Conservation (phyloP, 1,140 invertebrate genomes). For the Aphaenogaster ashmeadi region DNA sequence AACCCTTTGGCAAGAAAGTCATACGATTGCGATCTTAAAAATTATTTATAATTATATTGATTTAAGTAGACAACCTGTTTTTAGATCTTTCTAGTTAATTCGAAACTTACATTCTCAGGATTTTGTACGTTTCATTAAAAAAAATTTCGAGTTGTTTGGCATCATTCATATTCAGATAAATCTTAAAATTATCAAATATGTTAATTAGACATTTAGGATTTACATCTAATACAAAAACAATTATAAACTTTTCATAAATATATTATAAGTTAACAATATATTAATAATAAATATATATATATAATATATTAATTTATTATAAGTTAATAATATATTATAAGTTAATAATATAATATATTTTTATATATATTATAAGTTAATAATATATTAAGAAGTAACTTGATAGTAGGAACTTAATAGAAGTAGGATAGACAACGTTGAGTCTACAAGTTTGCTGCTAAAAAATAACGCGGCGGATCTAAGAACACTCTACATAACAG, state of each 20-base stretch:
- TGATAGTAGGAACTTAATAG: not conserved
- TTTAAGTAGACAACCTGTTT: not conserved
- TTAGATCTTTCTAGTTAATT: not conserved
- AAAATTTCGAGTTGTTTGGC: too few relatives aligned
- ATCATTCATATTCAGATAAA: not conserved
- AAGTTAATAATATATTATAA: too few relatives aligned
- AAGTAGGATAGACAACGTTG: not conserved
- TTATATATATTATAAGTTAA: too few relatives aligned
- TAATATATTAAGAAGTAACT: not conserved
- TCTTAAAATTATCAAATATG: not conserved
- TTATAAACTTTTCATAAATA: not conserved
- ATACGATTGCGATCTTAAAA: not conserved
- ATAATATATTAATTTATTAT: too few relatives aligned
- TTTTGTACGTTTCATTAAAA: not conserved
- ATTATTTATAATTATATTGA: slow-evolving; percentile 9
- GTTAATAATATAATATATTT: too few relatives aligned
- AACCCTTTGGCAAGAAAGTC: not conserved
- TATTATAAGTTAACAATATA: not conserved
- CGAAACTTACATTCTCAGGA: not conserved
- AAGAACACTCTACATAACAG: not conserved
- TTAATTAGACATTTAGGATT: not conserved
- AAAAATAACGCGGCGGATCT: not conserved
- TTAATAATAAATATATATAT: too few relatives aligned
- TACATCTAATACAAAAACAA: not conserved
- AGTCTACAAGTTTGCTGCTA: not conserved